Evolutionary conservation across 2,113 vertebrate genomes (phyloP).

Genomic region (Pseudonaja textilis): DNA sequence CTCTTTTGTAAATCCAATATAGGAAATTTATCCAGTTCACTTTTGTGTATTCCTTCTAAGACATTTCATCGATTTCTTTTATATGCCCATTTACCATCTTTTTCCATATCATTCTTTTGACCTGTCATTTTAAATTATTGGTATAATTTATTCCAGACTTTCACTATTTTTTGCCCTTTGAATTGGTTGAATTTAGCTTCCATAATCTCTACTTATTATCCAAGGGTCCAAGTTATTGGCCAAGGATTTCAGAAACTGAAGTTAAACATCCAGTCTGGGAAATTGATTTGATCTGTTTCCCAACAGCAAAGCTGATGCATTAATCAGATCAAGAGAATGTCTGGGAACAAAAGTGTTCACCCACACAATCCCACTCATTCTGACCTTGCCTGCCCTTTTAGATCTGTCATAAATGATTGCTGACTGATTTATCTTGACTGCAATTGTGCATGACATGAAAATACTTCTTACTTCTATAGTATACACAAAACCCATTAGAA

Average conservation of each 20-base stretch:
- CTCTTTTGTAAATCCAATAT: not conserved
- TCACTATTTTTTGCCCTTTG: not conserved
- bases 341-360: not conserved
- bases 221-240: not conserved
- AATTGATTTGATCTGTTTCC: not conserved
- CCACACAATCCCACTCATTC: not conserved
- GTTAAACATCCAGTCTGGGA: not conserved
- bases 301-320: not conserved
- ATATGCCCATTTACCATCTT: not conserved
- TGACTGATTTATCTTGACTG: not conserved
- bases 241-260: not conserved
- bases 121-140: not conserved
- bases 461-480: not conserved
- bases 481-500: not conserved
- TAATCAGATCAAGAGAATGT: not conserved
- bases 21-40: not conserved
- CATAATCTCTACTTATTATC: not conserved
- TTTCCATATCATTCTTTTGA: not conserved
- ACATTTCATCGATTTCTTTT: not conserved
- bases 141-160: not conserved
- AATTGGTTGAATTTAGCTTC: not conserved
- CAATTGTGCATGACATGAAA: not conserved
- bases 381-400: not conserved
- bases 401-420: not conserved
- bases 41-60: not conserved